A percentile compares a stretch with the other conserved stretches of the same genome.
phyloP scores from a whole-genome alignment of 2,113 vertebrate species.

The Nothocercus julius region DNA sequence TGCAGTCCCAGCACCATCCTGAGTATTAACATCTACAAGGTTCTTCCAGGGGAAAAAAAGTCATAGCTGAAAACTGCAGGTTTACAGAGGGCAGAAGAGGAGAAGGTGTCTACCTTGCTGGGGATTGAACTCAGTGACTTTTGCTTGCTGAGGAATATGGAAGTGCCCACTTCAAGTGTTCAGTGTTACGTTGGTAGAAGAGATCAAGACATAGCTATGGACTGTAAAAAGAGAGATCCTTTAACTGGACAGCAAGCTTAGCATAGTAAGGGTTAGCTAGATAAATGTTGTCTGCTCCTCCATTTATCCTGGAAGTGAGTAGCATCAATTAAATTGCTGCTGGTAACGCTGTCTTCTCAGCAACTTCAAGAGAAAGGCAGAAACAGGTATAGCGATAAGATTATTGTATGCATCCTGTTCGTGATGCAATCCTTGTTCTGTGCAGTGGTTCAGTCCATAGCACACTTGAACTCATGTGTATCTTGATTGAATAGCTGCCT shows the following conservation, averaged over 20 bases:
- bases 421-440: background rate
- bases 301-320: background rate
- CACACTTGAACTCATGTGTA: background rate
- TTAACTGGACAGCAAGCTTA: background rate
- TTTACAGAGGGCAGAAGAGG: background rate
- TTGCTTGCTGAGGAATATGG: background rate
- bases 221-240: background rate
- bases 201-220: background rate
- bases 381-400: background rate
- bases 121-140: background rate
- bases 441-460: background rate
- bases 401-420: background rate
- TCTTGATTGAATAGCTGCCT: background rate
- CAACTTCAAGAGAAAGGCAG: background rate
- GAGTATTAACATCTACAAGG: background rate
- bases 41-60: background rate
- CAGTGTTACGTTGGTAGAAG: background rate
- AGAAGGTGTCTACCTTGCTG: accelerated
- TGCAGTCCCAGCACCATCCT: background rate
- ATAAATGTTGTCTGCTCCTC: background rate
- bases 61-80: background rate
- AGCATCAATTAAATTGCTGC: background rate
- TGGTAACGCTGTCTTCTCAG: background rate
- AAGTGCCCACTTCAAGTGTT: background rate
- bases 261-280: background rate